Evolutionary conservation across 2,888 invertebrate species (phyloP), one percentile per base, ranked within the genome.

Genomic region (Carterocephalus palaemon): DNA sequence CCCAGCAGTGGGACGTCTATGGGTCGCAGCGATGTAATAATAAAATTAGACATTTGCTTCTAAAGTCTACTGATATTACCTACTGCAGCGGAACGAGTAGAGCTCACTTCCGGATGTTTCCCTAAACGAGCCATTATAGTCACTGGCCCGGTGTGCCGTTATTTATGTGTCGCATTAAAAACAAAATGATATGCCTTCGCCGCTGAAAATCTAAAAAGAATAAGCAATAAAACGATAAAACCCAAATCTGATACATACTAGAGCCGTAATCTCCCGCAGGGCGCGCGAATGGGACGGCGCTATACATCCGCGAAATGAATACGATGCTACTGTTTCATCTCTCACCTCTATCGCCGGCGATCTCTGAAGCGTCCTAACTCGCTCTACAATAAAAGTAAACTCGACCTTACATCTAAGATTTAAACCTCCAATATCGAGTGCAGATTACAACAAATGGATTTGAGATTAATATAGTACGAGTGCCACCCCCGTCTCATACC

Each of bases 221-320:
- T 86, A 86, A 83, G 86, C 86, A 85, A 85, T 86, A 86, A 86
- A 86, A 86, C 84, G 84, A 85, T 86, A 86, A 86, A 86, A 81
- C 83, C 83, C 84, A 84, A 86, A 85, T 86, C 86, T 84, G 86
- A 86, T 86, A 86, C 86, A 85, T 82, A 77, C 82, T 82, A 82
- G 80, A 78, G 78, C 72, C 75, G 63, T 75, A 77, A 78, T 70
- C 74, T 76, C 82, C 80, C 77, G 75, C 79, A 67, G 78, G 73
- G 77, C 64, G 84, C 74, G 79, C 61, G 79, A 86, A 62, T 49
- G 70, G 68, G 85, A 86, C 65, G 58, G 68, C 59, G 70, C 70
- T 73, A 84, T 76, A 81, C 77, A 75, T 73, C 72, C 67, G 57
- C 79, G 72, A 82, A 84, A 86, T 86, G 83, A 86, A 84, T 78